Percentiles rank a stretch among this genome's conserved stretches.
These are phyloP conservation scores for Rhabditoides inermis DNA, from an alignment of 2,888 invertebrate genomes.

Conservation along the genomic window DNA sequence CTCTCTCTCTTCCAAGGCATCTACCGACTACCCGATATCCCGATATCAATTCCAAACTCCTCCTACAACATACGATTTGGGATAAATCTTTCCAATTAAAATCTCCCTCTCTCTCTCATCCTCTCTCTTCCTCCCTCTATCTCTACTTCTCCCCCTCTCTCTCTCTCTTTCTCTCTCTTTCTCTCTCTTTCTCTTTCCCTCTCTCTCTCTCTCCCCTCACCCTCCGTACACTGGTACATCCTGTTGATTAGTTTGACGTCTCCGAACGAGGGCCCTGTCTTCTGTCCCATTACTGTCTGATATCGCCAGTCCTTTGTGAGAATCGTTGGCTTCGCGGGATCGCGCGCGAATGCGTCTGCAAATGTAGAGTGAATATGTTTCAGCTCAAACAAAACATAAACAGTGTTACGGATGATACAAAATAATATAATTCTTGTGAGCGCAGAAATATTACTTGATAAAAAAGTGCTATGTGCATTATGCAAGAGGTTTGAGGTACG, in stretches of 20 bases:
- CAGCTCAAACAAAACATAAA: too few species aligned
- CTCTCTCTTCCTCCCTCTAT: not conserved
- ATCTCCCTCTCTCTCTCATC: not conserved
- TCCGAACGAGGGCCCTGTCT: constrained; percentile 11
- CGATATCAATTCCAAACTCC: constrained; percentile 8
- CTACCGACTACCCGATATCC: not conserved
- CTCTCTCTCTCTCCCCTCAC: not conserved
- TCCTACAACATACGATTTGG: not conserved
- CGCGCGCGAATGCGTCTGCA: too few species aligned
- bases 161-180: not conserved
- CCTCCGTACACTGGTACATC: not conserved
- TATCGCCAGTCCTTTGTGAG: not conserved
- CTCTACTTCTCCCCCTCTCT: not conserved
- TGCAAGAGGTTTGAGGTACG: too few species aligned
- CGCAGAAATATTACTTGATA: too few species aligned
- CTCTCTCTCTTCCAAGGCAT: constrained; percentile 1
- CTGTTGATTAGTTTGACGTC: constrained; percentile 11
- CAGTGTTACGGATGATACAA: too few species aligned
- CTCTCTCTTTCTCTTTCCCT: not conserved
- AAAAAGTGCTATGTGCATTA: too few species aligned
- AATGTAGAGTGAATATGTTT: too few species aligned
- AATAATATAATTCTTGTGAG: too few species aligned
- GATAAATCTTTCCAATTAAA: not conserved
- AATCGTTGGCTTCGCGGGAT: too few species aligned
- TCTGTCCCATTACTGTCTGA: not conserved